Evolutionary conservation across 2,888 invertebrate species (phyloP), one percentile per base, ranked within the genome.

Genomic region (Selenia dentaria): DNA sequence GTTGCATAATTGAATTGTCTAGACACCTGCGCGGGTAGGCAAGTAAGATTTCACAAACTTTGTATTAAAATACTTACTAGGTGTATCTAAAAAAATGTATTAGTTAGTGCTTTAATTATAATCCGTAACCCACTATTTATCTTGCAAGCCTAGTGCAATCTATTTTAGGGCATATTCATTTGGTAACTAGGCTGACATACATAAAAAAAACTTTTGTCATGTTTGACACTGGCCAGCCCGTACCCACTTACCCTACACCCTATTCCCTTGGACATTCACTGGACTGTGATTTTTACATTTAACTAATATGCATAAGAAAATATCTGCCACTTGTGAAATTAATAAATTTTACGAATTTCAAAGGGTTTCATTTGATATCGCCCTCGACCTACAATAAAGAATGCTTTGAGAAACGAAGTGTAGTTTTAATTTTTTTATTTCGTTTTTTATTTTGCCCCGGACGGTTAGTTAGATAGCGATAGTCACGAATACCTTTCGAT

Each of bases 311-410:
- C 55, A 44, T 56, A 58, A 37, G 41, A 33, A 56, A 60, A 59
- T 43, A 38, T 56, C 52, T 39, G 52, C 50, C 51, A 55, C 31
- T 67, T 83, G 81, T 80, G 60, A 70, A 70, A 62, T 52, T 25
- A 85, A 85, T 84, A 86, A 86, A 85, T 57, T 51, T 74, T 76
- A 87, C 62, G 69, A 80, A 80, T 65, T 71, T 69, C 46, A 64
- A 83, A 79, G 87, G 87, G 86, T 90, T 90, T 89, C 85, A 89
- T 90, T 90, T 90, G 74, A 82, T 66, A 63, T 76, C 74, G 74
- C 78, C 81, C 69, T 75, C 64, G 61, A 74, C 82, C 83, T 80
- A 62, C 66, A 88, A 90, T 90, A 90, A 90, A 90, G 86, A 79
- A 68, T 67, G 67, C 69, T 50, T 82, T 79, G 64, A 72, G 70